Evolutionary conservation across 2,888 invertebrate genomes (phyloP), one percentile per base, ranked within the genome.

Genomic region (Standfussiana lucernea): DNA sequence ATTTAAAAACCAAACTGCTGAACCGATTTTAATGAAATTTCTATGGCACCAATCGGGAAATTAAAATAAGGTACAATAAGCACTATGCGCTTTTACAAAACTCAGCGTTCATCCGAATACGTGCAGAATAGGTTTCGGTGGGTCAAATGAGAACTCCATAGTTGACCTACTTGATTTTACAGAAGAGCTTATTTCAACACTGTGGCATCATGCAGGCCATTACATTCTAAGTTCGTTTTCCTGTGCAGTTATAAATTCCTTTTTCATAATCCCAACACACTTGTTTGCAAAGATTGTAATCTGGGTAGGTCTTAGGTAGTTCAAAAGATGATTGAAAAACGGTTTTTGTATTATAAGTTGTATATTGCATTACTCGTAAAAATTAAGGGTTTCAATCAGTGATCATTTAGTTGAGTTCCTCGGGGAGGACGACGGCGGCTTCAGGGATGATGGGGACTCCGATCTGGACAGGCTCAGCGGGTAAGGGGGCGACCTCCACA

Each of bases 371-470:
- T 72, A 10, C 15, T 66, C 13, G 2, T 35, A 21, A 21, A 56
- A 45, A 40, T 13, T 45, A 37, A 18, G 74, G 35, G 35, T 45
- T 18, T 11, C 4, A 18, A 56, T 73, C 56, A 42, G 10, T 45
- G 10, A 53, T n/a, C 18, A 77, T 66, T 89, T 87, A 90, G 89
- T 90, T 90, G 18, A 90, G 90, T 11, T 77, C 70, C 6, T 87
- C 90, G 56, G 90, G 90, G 70, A 89, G 89, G 47, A 80, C 79
- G 71, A 90, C 80, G 2, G 82, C 93, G 84, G 92, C 90, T 21
- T 84, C 78, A 68, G 93, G 91, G 79, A 92, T 72, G 84, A 92
- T 84, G 73, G 91, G 91, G 75, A 89, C 62, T 67, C 89, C 87
- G 50, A 80, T 74, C 21, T 78, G 79, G 47, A 84, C 82, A n/a